phyloP scores from a whole-genome alignment of 2,888 invertebrate species.

The Hedya salicella region DNA sequence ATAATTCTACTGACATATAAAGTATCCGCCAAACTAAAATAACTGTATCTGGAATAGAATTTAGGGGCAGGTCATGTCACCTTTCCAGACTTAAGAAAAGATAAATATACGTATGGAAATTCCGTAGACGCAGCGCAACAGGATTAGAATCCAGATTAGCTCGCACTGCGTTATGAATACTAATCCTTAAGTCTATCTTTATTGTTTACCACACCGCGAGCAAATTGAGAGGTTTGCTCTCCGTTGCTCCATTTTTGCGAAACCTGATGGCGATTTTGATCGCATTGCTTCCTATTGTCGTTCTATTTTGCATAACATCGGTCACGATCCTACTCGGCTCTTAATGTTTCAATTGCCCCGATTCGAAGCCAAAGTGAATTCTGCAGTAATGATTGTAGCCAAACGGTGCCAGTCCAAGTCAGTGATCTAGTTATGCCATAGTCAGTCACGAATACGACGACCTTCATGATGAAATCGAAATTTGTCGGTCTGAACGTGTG shows the following conservation, averaged over 20 bases:
- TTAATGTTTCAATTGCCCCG: slow-evolving; percentile 71
- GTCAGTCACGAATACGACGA: slow-evolving; percentile 66
- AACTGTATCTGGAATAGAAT: neutral
- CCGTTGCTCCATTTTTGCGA: slow-evolving; percentile 49
- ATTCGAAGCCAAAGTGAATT: slow-evolving; percentile 64
- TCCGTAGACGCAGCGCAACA: slow-evolving; percentile 67
- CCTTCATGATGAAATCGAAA: slow-evolving; percentile 77
- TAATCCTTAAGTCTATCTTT: slow-evolving; percentile 50
- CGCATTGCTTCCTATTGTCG: slow-evolving; percentile 67
- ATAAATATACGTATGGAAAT: slow-evolving; percentile 62
- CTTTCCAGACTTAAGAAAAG: slow-evolving; percentile 53
- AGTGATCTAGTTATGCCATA: slow-evolving; percentile 74
- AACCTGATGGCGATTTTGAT: slow-evolving; percentile 58
- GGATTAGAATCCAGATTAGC: slow-evolving; percentile 78
- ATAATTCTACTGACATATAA: no score
- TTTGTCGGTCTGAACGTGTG: slow-evolving; percentile 57
- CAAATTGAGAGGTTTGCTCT: slow-evolving; percentile 4
- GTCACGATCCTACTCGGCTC: slow-evolving; percentile 71
- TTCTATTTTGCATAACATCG: slow-evolving; percentile 73
- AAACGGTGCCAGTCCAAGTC: slow-evolving; percentile 66
- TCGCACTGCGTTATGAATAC: slow-evolving; percentile 64
- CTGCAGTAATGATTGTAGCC: slow-evolving; percentile 65
- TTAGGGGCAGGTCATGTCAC: neutral
- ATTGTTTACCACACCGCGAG: slow-evolving; percentile 9
- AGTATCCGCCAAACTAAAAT: no score